phyloP scores from a whole-genome alignment of 2,797 vertebrate species.

The Gymnoscopelus braueri region DNA sequence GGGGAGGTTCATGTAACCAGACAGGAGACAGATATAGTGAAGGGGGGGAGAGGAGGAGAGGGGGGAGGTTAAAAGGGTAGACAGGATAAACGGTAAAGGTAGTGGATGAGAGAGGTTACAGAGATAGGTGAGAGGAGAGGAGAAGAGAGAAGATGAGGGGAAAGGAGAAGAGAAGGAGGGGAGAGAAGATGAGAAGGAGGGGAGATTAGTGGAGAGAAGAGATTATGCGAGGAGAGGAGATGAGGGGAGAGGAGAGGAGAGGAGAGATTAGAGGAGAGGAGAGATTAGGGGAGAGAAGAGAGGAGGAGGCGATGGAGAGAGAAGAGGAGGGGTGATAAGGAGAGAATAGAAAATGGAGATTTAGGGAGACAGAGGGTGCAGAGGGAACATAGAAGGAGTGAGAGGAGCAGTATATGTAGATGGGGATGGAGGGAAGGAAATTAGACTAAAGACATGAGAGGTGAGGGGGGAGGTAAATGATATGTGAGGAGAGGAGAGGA shows the following conservation, averaged over 20 bases:
- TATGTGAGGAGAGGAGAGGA: not conserved
- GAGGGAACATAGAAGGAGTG: too few species aligned
- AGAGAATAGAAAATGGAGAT: not conserved
- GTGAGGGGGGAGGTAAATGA: not conserved
- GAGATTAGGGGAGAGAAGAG: not conserved
- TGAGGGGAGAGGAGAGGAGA: slow-evolving; percentile 4
- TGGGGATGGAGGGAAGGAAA: too few species aligned
- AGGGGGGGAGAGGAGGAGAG: slow-evolving; percentile 41
- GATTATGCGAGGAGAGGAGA: too few species aligned
- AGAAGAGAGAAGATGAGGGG: not conserved
- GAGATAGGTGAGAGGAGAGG: not conserved
- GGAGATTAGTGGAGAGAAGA: not conserved
- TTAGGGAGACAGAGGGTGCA: too few species aligned
- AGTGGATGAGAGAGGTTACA: not conserved
- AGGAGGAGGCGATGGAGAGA: not conserved
- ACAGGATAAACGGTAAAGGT: not conserved
- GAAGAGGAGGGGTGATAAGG: not conserved
- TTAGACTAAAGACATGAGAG: too few species aligned
- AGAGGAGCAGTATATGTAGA: too few species aligned
- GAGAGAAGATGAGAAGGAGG: not conserved
- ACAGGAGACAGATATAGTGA: slow-evolving; percentile 22
- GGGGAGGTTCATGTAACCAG: slow-evolving; percentile 49
- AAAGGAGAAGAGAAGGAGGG: not conserved
- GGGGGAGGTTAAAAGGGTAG: slow-evolving; percentile 9
- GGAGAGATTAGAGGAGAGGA: too few species aligned